A percentile compares a stretch with the other conserved stretches of the same genome.
Evolutionary conservation across 2,888 invertebrate species (phyloP).

Genomic region (Heteropelma amictum): DNA sequence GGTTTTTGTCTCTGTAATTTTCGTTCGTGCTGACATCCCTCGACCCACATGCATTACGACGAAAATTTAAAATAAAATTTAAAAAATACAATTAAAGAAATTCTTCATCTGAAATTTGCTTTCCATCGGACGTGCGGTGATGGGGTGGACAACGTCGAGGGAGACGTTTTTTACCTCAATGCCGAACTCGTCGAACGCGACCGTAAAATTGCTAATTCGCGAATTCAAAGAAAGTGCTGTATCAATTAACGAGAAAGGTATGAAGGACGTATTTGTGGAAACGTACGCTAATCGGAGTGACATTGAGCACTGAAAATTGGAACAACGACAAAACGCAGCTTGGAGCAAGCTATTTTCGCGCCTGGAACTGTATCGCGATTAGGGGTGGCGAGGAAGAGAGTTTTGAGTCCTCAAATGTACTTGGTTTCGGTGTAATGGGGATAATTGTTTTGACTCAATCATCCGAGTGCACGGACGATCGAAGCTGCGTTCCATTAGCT

Average conservation of each 20-base stretch:
- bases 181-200: not conserved
- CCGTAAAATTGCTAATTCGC: not conserved
- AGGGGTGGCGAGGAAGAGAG: too few relatives aligned
- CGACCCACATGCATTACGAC: too few relatives aligned
- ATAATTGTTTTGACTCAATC: too few relatives aligned
- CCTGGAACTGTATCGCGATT: not conserved
- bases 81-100: too few relatives aligned
- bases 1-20: conserved; percentile 29
- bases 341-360: too few relatives aligned
- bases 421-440: too few relatives aligned
- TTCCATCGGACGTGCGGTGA: not conserved
- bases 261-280: not conserved
- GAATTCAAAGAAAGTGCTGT: not conserved
- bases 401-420: too few relatives aligned
- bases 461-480: too few relatives aligned
- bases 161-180: not conserved
- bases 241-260: not conserved
- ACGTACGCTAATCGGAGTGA: not conserved
- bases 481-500: too few relatives aligned
- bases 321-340: not conserved
- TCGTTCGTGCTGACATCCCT: not conserved
- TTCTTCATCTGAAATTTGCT: too few relatives aligned
- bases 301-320: not conserved
- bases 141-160: not conserved
- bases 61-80: too few relatives aligned